Base-by-base conservation (phyloP, 2,113 vertebrate species). In the Triplophysa rosa region DNA sequence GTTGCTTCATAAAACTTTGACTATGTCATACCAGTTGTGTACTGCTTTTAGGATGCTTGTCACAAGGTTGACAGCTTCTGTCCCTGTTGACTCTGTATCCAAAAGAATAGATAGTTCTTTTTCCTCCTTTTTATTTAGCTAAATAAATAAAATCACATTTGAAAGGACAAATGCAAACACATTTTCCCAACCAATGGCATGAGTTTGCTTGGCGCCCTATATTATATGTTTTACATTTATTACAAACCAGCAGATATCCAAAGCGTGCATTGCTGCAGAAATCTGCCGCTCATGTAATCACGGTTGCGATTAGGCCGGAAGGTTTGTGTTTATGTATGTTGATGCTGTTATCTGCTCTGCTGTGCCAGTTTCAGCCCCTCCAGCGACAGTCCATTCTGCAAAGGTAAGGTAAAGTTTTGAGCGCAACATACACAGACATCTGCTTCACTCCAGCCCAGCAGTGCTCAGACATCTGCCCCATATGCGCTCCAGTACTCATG, bases 371-470 rank as follows among this genome's bases (percentile, higher is more conserved):
- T 84, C n/a, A 40, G 29, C n/a, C 71, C 72, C 68, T 80, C 58
- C 26, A 47, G 65, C 42, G 1, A 1, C 37, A 24, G 45, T 0
- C n/a, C 10, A 67, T 80, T 67, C 61, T 71, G 74, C 62, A 29
- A 63, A 77, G 67, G 71, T 76, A 77, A 77, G 78, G 45, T 73
- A 54, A 72, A 80, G 70, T 67, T 73, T 49, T 47, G 45, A 65
- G 26, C 56, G 16, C 26, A 19, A 58, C 16, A 21, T 40, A 42
- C 61, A 62, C 21, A 29, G 58, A 79, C 83, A 84, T 75, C 79
- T 81, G 83, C 42, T 79, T 70, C 66, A 21, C 61, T 26, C 14
- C 29, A 69, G 71, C 63, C 79, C 56, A 68, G 45, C 64, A 64
- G 19, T 21, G 29, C 58, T 67, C 70, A 40, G 56, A 45, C 79